These are phyloP conservation scores for Ptychochromis oligacanthus DNA, from an alignment of 2,113 vertebrate genomes.

Conservation along the genomic window DNA sequence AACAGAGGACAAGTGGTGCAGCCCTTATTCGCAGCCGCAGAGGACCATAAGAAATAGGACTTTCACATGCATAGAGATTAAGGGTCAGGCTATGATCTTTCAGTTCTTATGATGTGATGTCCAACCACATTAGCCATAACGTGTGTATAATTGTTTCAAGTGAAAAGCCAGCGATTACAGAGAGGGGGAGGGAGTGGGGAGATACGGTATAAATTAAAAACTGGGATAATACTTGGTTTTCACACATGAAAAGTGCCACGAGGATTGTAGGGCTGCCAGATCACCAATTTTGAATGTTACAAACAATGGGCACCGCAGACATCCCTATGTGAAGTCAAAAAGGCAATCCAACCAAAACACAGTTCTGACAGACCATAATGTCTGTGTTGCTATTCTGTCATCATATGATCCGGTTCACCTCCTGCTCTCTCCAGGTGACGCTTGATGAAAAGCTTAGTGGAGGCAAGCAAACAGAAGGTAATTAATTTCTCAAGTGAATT, in stretches of 20 bases:
- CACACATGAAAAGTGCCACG: neutral
- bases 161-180: neutral
- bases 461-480: conserved; percentile 17
- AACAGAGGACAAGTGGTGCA: neutral
- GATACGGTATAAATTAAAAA: neutral
- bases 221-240: neutral
- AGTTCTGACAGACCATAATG: neutral
- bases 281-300: neutral
- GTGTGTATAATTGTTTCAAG: neutral
- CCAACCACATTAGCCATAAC: neutral
- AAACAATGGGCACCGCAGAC: neutral
- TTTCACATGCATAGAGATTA: conserved; percentile 6
- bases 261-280: neutral
- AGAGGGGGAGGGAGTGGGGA: neutral
- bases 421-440: neutral
- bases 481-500: conserved; percentile 40
- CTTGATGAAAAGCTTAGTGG: conserved; percentile 23
- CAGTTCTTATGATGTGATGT: neutral
- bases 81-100: neutral
- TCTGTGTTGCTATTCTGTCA: conserved; percentile 13
- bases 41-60: conserved; percentile 33
- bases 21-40: neutral
- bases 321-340: neutral
- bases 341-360: neutral
- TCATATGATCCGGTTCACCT: conserved; percentile 13